Base-by-base conservation (phyloP, 2,113 vertebrate genomes). In the Abramis brama region DNA sequence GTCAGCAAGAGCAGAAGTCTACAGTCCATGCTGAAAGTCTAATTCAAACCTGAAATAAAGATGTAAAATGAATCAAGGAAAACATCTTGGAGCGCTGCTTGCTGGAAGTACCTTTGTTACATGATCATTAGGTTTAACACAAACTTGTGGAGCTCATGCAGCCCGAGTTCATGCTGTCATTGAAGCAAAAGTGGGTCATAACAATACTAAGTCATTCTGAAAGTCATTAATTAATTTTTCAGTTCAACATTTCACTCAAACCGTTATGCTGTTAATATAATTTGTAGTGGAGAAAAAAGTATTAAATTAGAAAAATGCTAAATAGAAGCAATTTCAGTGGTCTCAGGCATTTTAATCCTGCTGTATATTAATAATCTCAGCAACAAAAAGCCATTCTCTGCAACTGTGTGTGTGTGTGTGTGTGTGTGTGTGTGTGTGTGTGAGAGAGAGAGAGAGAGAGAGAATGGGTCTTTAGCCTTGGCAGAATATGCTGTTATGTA, bases 401-500 rank as follows among this genome's bases (percentile, higher is more conserved):
- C 66, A 64, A 33, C 9, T 8, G 33, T 88, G 52, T 80, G 27
- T 70, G 36, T 77, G 84, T n/a, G 55, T 45, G 78, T n/a, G 82
- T 47, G 60, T 36, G 36, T 33, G 36, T 5, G 36, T 5, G 36
- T 5, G 5, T 27, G 79, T 77, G 84, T 90, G n/a, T n/a, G n/a
- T n/a, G 50, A 86, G 87, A 60, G 43, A 62, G 60, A 39, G 50
- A 86, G 81, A 36, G 79, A 81, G 84, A 90, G 82, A 84, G 36
- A 52, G 59, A 59, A 83, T 87, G 39, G 79, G 82, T 73, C 87
- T 87, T 92, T 87, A 89, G 87, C 87, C 82, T 91, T 92, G 90
- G 90, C 90, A 91, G 86, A 76, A 68, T 43, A 86, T 10, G n/a
- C 50, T 62, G 82, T 92, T 90, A 92, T 91, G 88, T 87, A 90